A percentile compares a stretch with the other conserved stretches of the same genome.
Evolutionary conservation across 2,113 vertebrate genomes (phyloP).

Genomic region (Nestor notabilis): DNA sequence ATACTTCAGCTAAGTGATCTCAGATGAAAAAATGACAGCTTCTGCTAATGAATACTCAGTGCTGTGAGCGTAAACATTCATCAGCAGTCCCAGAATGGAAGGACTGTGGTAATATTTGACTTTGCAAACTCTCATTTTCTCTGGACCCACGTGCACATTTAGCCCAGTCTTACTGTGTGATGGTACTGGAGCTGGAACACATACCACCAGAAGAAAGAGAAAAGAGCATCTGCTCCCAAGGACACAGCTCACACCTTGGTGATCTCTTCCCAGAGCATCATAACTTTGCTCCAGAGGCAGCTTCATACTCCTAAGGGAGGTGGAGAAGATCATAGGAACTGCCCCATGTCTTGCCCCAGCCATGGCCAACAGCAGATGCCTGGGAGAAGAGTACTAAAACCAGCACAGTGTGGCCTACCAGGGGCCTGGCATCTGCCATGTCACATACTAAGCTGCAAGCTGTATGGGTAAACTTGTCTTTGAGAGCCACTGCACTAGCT

Average conservation of each 20-base stretch:
- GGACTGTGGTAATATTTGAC: not conserved
- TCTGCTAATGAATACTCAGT: slow-evolving; percentile 37
- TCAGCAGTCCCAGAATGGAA: not conserved
- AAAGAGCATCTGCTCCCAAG: not conserved
- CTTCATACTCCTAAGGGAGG: not conserved
- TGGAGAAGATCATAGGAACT: rapidly evolving
- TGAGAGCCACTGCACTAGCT: not conserved
- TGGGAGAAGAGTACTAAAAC: not conserved
- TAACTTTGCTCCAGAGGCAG: not conserved
- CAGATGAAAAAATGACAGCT: slow-evolving; percentile 40
- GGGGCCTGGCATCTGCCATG: rapidly evolving
- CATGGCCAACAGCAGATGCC: not conserved
- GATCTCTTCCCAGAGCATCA: not conserved
- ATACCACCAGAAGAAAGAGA: not conserved
- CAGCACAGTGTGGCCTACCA: not conserved
- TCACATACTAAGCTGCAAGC: not conserved
- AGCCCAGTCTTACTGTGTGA: not conserved
- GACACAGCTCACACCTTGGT: not conserved
- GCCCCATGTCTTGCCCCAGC: rapidly evolving
- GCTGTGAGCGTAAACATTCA: not conserved
- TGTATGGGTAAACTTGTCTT: not conserved
- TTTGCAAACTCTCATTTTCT: not conserved
- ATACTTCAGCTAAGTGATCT: slow-evolving; percentile 21
- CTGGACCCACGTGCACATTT: not conserved
- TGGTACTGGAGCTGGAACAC: not conserved